Evolutionary conservation across 1,140 invertebrate genomes (phyloP), one percentile per base, ranked within the genome.

Genomic region (Lordiphosa collinella): DNA sequence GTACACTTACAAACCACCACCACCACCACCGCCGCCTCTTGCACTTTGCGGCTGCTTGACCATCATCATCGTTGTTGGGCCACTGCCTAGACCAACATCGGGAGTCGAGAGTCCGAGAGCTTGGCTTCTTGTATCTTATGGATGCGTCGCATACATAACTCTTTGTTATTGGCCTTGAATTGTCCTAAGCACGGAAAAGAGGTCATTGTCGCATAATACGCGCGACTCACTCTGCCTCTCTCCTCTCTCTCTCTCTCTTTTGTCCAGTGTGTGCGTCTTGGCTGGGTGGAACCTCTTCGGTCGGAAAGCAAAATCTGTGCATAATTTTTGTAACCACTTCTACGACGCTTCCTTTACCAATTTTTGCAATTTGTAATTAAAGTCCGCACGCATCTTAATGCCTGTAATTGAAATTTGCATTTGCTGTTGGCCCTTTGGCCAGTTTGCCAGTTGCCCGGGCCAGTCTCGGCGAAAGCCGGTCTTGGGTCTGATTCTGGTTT

Each of bases 101-200:
- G 6, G 40, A 40, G 31, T 36, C 13, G 18, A 25, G 11, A 25
- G 40, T 2, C 5, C 3, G 12, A 14, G 16, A 44, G n/a, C 22
- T 44, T 29, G 25, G 25, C 40, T 43, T 52, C 18, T 70, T 70
- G 67, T 70, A 70, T 70, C 67, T 70, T 68, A 57, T 70, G 58
- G 66, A 70, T 57, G 44, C 44, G 54, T 38, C 36, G 25, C 13
- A 57, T 70, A 55, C 67, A 70, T 70, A 70, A 70, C 67, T 70
- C 67, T 70, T 63, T 70, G 66, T 70, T 70, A 70, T 70, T 70
- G 67, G 67, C 67, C 67, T 70, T 70, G 67, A 70, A 70, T 70
- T 44, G 58, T 70, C 67, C 67, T 70, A 70, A 70, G 67, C 67
- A 70, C 67, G 67, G 67, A 70, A 70, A 70, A 70, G 67, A 70